Percentiles rank a stretch among this genome's conserved stretches.
These are phyloP conservation scores for Drosophila orosa DNA, from an alignment of 1,140 invertebrate genomes.

Conservation along the genomic window DNA sequence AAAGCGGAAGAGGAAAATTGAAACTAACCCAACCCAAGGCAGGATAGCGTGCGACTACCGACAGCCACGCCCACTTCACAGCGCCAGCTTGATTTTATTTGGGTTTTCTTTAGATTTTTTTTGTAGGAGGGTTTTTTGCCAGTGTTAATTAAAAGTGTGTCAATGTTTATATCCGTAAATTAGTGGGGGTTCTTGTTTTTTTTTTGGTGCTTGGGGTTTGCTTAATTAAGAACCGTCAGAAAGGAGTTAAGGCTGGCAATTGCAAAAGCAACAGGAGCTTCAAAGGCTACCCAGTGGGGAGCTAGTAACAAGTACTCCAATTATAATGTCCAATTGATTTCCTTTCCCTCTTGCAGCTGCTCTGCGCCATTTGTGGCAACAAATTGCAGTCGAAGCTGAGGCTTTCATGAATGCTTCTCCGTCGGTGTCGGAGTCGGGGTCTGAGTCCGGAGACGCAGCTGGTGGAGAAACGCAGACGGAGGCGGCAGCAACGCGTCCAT, in stretches of 20 bases:
- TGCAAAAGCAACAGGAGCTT: conserved; percentile 33
- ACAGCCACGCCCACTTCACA: conserved; percentile 43
- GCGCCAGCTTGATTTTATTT: conserved; percentile 46
- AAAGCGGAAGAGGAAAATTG: conserved; percentile 72
- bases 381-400: conserved; percentile 68
- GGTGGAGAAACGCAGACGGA: conserved; percentile 18
- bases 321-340: conserved; percentile 60
- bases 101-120: conserved; percentile 26
- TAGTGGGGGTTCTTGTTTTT: conserved; percentile 15
- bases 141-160: conserved; percentile 80
- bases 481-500: conserved; percentile 26
- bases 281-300: not conserved
- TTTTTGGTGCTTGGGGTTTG: not conserved
- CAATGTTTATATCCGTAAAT: conserved; percentile 79
- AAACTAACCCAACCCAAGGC: conserved; percentile 77
- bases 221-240: conserved; percentile 48
- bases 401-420: conserved; percentile 69
- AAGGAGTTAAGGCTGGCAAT: conserved; percentile 16
- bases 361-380: conserved; percentile 64
- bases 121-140: not conserved
- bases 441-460: conserved; percentile 41
- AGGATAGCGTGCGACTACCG: conserved; percentile 56
- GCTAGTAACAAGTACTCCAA: not conserved
- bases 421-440: conserved; percentile 37
- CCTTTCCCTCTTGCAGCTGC: conserved; percentile 42